Evolutionary conservation across 2,888 invertebrate genomes (phyloP), one percentile per base, ranked within the genome.

Genomic region (Amblyteles armatorius): DNA sequence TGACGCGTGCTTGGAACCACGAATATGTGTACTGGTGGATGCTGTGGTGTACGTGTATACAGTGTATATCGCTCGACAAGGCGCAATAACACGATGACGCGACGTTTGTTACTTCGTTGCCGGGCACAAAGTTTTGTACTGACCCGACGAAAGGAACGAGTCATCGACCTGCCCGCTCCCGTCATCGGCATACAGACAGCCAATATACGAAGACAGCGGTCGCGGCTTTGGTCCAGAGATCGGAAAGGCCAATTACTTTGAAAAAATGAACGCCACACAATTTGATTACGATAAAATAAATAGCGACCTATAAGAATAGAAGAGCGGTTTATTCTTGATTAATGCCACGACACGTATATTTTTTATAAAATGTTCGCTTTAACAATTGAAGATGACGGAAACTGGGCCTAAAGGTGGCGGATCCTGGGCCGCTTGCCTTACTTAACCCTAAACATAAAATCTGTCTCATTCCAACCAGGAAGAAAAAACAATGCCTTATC

Each of bases 1-100:
- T 67, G 40, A 40, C 22, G 67, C 22, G 48, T 55, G 65, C 74
- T 50, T 36, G 74, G 65, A 65, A 19, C 60, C 16, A 63, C 29
- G 33, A 13, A 63, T 63, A 63, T 76, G 50, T 65, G 40, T 72
- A 71, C 55, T 19, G 36, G 22, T 26, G 57, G 50, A 33, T 26
- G 9, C 16, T 26, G 29, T 1, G 16, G 16, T 44, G 3, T 52
- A 55, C 55, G n/a, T 36, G 11, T 26, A 52, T 11, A n/a, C 4
- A 33, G 16, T 77, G 48, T 50, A 26, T 76, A 76, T 60, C 48
- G 68, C 48, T 60, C 50, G 50, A 71, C 60, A 57, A 71, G 60
- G 50, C 77, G 85, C 88, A 88, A 88, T 88, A 88, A 87, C 88
- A 86, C 83, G 86, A 88, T 88, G 87, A 87, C 87, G 82, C 55